Percentiles rank a stretch among this genome's conserved stretches.
Evolutionary conservation across 2,797 vertebrate genomes (phyloP).

Genomic region (Serranus cabrilla): DNA sequence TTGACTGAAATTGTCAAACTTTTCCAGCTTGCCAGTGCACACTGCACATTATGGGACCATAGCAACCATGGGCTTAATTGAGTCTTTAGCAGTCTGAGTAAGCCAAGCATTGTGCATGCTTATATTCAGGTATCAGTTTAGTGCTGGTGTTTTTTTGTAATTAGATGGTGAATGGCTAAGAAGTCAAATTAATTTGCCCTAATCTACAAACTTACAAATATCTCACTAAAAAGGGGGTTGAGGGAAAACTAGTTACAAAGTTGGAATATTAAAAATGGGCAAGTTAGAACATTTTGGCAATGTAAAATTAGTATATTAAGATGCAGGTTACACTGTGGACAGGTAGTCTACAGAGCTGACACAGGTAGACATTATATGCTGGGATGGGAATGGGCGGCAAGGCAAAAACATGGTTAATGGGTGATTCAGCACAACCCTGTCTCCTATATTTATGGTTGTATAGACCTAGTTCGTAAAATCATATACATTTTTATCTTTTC

Average conservation of each 20-base stretch:
- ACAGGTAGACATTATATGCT: not conserved
- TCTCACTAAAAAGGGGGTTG: too few species aligned
- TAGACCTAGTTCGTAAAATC: too few species aligned
- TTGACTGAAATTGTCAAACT: not conserved
- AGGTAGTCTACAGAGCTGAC: too few species aligned
- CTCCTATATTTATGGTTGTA: too few species aligned
- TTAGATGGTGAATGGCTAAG: too few species aligned
- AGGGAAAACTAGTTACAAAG: not conserved
- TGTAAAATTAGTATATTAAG: not conserved
- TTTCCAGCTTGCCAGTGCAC: constrained; percentile 1
- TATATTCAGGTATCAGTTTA: not conserved
- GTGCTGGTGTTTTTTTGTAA: too few species aligned
- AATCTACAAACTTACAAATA: too few species aligned
- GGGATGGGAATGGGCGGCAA: not conserved
- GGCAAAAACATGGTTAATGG: not conserved
- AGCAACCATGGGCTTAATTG: not conserved
- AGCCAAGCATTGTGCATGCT: not conserved
- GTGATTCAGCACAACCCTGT: too few species aligned
- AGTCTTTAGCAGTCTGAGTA: not conserved
- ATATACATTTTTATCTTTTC: too few species aligned
- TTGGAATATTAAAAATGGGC: not conserved
- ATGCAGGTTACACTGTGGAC: not conserved
- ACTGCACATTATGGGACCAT: constrained; percentile 4
- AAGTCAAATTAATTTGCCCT: too few species aligned
- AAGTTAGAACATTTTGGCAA: not conserved